phyloP scores from a whole-genome alignment of 1,140 invertebrate species.

The Brachionus paranguensis region DNA sequence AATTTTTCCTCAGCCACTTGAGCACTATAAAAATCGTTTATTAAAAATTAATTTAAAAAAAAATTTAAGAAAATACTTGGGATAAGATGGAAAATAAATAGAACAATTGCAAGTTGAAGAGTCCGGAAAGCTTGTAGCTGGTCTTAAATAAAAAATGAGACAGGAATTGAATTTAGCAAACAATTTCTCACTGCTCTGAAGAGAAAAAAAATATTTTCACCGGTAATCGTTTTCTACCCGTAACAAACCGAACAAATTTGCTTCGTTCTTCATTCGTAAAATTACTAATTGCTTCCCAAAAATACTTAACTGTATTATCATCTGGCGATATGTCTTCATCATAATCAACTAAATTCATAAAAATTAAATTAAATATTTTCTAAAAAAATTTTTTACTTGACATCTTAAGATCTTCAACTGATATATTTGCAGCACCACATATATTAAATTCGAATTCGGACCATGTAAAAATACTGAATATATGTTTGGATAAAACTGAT shows the following conservation, averaged over 20 bases:
- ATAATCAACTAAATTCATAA: slow-evolving; percentile 41
- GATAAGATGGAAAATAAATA: slow-evolving; percentile 52
- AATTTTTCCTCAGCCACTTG: slow-evolving; percentile 54
- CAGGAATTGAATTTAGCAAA: neutral
- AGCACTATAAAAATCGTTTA: slow-evolving; percentile 44
- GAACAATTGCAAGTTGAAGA: slow-evolving; percentile 55
- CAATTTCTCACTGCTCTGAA: slow-evolving; percentile 47
- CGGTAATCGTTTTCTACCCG: slow-evolving; percentile 51
- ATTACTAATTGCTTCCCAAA: slow-evolving; percentile 52
- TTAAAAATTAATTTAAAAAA: neutral
- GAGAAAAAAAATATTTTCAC: slow-evolving; percentile 50
- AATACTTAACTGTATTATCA: slow-evolving; percentile 49
- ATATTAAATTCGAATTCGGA: slow-evolving; percentile 53
- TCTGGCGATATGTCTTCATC: slow-evolving; percentile 52
- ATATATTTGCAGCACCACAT: slow-evolving; percentile 53
- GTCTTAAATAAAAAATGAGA: slow-evolving; percentile 40
- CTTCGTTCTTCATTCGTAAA: slow-evolving; percentile 55
- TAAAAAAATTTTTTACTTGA: slow-evolving; percentile 44
- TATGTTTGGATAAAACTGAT: slow-evolving; percentile 52
- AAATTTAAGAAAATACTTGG: slow-evolving; percentile 45
- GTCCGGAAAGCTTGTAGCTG: slow-evolving; percentile 51
- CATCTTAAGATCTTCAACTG: slow-evolving; percentile 50
- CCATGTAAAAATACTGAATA: slow-evolving; percentile 52
- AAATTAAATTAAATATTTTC: neutral
- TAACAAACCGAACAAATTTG: slow-evolving; percentile 53